phyloP scores from a whole-genome alignment of 2,113 vertebrate species.

The Erythrolamprus reginae region DNA sequence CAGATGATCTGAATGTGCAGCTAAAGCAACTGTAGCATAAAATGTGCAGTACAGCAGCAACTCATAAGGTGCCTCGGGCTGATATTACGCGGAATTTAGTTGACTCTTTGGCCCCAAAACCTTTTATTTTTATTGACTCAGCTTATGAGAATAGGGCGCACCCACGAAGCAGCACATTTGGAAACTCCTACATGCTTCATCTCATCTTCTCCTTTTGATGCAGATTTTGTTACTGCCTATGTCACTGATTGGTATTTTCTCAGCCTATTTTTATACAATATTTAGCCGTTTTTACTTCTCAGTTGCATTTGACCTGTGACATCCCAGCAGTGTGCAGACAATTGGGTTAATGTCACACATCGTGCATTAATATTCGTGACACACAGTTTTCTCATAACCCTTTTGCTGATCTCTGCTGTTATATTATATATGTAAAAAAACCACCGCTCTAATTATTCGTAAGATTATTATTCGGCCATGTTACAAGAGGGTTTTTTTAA shows the following conservation, averaged over 20 bases:
- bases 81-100: not conserved
- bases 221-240: not conserved
- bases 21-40: not conserved
- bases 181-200: not conserved
- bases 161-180: not conserved
- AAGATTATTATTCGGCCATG: not conserved
- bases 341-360: not conserved
- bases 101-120: not conserved
- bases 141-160: not conserved
- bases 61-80: not conserved
- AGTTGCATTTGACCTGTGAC: not conserved
- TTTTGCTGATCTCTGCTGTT: not conserved
- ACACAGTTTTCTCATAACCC: not conserved
- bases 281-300: not conserved
- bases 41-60: not conserved
- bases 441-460: not conserved
- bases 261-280: not conserved
- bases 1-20: not conserved
- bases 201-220: not conserved
- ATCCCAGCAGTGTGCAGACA: not conserved
- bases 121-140: not conserved
- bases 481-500: not conserved
- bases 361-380: not conserved
- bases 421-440: not conserved
- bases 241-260: not conserved